Conservation (phyloP, 2,797 vertebrate genomes). For the Ammospiza maritima region DNA sequence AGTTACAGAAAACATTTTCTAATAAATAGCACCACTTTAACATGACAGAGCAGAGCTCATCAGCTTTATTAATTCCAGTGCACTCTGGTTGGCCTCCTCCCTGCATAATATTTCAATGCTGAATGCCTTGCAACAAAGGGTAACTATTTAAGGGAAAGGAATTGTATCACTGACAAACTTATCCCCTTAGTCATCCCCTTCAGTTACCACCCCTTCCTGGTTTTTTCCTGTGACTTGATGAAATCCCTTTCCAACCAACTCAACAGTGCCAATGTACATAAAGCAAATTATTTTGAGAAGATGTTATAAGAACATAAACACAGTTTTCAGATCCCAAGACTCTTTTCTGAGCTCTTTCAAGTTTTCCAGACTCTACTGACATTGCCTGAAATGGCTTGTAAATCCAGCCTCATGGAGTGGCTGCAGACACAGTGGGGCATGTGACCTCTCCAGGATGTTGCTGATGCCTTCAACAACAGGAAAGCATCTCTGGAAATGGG, state of each 20-base stretch:
- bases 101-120: background rate
- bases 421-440: background rate
- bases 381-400: background rate
- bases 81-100: background rate
- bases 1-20: background rate
- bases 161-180: background rate
- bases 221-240: background rate
- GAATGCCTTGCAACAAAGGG: background rate
- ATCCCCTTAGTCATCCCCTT: background rate
- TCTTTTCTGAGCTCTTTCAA: background rate
- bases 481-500: background rate
- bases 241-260: background rate
- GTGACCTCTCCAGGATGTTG: background rate
- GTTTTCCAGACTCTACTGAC: background rate
- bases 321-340: background rate
- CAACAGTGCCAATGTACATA: background rate
- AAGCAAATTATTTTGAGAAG: background rate
- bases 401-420: background rate
- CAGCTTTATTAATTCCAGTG: background rate
- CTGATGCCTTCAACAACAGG: background rate
- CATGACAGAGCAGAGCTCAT: background rate
- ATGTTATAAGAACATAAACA: background rate
- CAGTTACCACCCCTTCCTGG: background rate
- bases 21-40: background rate
- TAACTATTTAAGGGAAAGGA: background rate